These are phyloP conservation scores for Drosophila lacertosa DNA, from an alignment of 1,140 invertebrate species.

Conservation along the genomic window DNA sequence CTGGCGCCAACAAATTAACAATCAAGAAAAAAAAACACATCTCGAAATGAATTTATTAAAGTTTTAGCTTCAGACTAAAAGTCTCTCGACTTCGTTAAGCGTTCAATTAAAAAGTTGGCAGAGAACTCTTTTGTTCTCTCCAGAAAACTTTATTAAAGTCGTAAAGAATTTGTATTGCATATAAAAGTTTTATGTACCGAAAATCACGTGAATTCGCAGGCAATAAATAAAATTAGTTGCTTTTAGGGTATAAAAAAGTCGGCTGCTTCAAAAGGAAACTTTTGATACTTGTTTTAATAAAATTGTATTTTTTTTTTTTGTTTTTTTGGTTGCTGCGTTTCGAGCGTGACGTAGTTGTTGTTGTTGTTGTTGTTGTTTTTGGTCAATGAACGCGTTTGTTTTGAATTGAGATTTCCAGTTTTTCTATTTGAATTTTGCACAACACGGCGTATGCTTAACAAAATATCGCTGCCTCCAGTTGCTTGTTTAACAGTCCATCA, in stretches of 20 bases:
- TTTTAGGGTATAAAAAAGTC: background rate
- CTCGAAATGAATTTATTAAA: slow-evolving; percentile 19
- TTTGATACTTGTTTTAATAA: slow-evolving; percentile 28
- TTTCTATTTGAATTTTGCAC: slow-evolving; percentile 25
- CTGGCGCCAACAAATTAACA: slow-evolving; percentile 38
- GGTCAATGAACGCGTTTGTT: slow-evolving; percentile 76
- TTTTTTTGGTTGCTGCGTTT: slow-evolving; percentile 46
- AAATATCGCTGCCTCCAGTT: slow-evolving; percentile 5
- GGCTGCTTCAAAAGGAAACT: background rate
- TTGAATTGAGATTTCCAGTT: slow-evolving; percentile 53
- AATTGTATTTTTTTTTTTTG: slow-evolving; percentile 40
- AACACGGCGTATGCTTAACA: slow-evolving; percentile 32
- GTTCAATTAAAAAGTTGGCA: background rate
- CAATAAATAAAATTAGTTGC: background rate
- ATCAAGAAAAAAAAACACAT: slow-evolving; percentile 39
- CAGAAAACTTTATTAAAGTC: too few relatives aligned
- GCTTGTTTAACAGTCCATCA: slow-evolving; percentile 44
- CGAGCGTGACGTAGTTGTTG: slow-evolving; percentile 50
- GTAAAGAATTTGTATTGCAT: background rate
- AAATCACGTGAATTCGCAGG: background rate
- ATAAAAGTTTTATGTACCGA: background rate
- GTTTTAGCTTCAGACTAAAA: background rate
- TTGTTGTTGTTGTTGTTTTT: slow-evolving; percentile 37
- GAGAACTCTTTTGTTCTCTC: background rate
- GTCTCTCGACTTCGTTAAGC: background rate